Conservation (phyloP, 2,113 vertebrate species). For the Peromyscus maniculatus region DNA sequence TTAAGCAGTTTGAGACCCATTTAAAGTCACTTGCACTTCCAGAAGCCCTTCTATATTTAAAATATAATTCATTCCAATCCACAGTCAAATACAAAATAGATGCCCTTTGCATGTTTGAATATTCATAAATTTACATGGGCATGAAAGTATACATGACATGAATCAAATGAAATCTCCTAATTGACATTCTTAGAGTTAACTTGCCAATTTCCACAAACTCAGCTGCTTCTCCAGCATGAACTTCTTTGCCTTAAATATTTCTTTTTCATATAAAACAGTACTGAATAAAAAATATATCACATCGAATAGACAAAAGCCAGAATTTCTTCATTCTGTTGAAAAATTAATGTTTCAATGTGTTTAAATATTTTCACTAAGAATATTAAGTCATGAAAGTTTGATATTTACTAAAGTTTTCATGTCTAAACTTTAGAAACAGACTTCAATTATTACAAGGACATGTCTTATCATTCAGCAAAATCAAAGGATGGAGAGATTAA, state of each 20-base stretch:
- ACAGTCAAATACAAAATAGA: neutral
- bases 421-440: constrained; percentile 21
- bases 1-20: neutral
- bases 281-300: constrained; percentile 26
- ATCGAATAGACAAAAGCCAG: constrained; percentile 29
- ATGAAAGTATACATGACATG: neutral
- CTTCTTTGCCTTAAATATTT: neutral
- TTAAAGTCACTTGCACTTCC: neutral
- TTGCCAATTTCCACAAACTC: neutral
- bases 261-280: neutral
- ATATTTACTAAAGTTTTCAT: constrained; percentile 40
- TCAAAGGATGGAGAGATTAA: neutral
- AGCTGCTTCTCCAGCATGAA: neutral
- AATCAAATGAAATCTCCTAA: neutral
- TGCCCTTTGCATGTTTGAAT: neutral
- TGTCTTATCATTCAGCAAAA: constrained; percentile 22
- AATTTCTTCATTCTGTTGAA: neutral
- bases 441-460: neutral
- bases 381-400: constrained; percentile 40
- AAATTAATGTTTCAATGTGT: constrained; percentile 41
- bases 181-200: neutral
- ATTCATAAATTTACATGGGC: neutral
- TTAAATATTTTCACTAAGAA: constrained; percentile 31
- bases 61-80: neutral
- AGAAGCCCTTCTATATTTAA: neutral